A percentile compares a stretch with the other conserved stretches of the same genome.
Evolutionary conservation across 1,140 invertebrate genomes (phyloP).

Genomic region (Meloidogyne floridensis): DNA sequence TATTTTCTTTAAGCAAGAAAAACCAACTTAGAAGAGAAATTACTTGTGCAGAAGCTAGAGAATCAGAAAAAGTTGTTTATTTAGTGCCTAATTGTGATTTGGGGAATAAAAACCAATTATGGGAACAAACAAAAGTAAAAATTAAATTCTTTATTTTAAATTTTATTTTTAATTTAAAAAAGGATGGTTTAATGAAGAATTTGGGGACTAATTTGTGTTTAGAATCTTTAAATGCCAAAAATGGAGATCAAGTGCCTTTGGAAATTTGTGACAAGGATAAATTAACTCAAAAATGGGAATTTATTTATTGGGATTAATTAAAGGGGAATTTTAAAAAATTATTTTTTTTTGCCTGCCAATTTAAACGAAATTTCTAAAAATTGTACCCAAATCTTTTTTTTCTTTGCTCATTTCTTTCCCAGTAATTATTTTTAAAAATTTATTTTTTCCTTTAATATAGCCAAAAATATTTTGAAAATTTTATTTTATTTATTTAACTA

Average conservation of each 20-base stretch:
- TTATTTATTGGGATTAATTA: constrained; percentile 30
- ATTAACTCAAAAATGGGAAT: constrained; percentile 52
- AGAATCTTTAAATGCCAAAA: constrained; percentile 44
- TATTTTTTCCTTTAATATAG: too few relatives aligned
- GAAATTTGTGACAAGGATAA: constrained; percentile 48
- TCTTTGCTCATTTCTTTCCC: too few relatives aligned
- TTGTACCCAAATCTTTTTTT: too few relatives aligned
- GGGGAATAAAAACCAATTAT: constrained; percentile 35
- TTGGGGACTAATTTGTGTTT: constrained; percentile 47
- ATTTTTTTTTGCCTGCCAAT: neutral
- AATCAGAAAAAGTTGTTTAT: constrained; percentile 26
- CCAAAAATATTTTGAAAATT: too few relatives aligned
- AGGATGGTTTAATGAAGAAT: constrained; percentile 49
- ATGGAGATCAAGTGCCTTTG: constrained; percentile 42
- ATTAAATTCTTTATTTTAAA: neutral
- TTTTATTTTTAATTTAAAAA: constrained; percentile 6
- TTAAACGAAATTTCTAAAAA: too few relatives aligned
- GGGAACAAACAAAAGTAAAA: constrained; percentile 46
- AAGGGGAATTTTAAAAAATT: neutral
- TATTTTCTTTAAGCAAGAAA: constrained; percentile 60
- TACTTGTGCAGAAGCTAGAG: constrained; percentile 49
- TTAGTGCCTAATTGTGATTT: constrained; percentile 16
- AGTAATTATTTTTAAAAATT: too few relatives aligned
- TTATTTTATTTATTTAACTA: too few relatives aligned
- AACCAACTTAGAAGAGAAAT: constrained; percentile 55